Percentiles rank a stretch among this genome's conserved stretches.
These are phyloP conservation scores for Neuroscelio doddi DNA, from an alignment of 2,888 invertebrate species.

Conservation along the genomic window DNA sequence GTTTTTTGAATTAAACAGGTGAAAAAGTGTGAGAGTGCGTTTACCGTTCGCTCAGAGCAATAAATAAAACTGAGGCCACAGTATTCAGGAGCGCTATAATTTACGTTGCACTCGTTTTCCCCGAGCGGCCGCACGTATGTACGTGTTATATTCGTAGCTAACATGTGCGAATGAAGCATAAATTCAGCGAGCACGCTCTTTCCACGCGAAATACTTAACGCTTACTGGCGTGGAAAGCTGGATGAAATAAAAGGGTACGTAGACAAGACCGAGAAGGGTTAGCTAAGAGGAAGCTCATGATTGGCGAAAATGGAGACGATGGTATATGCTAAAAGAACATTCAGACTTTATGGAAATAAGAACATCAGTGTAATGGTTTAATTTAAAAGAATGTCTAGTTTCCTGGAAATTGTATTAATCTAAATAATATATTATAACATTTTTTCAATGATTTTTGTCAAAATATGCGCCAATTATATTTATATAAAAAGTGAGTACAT, in stretches of 20 bases:
- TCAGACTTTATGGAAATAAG: background rate
- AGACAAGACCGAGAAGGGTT: conserved; percentile 16
- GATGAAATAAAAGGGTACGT: conserved; percentile 30
- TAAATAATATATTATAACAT: no score
- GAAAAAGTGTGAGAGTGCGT: conserved; percentile 29
- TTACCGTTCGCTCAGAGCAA: conserved; percentile 46
- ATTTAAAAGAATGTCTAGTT: background rate
- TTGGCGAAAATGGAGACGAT: conserved; percentile 4
- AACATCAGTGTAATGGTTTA: conserved; percentile 1
- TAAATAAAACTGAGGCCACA: conserved; percentile 54
- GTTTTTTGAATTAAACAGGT: conserved; percentile 27
- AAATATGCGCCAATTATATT: no score
- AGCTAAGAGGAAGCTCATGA: conserved; percentile 6
- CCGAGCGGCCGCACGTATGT: conserved; percentile 44
- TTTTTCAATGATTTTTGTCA: no score
- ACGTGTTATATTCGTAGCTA: conserved; percentile 52
- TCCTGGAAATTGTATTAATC: no score
- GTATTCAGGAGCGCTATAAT: conserved; percentile 62
- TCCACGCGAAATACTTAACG: conserved; percentile 53
- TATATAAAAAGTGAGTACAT: no score
- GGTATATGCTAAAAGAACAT: background rate
- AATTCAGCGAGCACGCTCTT: conserved; percentile 57
- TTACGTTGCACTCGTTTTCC: conserved; percentile 61
- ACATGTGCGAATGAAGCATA: conserved; percentile 64
- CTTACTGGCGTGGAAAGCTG: conserved; percentile 51